These are phyloP conservation scores for Brachyptera putata DNA, from an alignment of 2,888 invertebrate species.

Conservation along the genomic window DNA sequence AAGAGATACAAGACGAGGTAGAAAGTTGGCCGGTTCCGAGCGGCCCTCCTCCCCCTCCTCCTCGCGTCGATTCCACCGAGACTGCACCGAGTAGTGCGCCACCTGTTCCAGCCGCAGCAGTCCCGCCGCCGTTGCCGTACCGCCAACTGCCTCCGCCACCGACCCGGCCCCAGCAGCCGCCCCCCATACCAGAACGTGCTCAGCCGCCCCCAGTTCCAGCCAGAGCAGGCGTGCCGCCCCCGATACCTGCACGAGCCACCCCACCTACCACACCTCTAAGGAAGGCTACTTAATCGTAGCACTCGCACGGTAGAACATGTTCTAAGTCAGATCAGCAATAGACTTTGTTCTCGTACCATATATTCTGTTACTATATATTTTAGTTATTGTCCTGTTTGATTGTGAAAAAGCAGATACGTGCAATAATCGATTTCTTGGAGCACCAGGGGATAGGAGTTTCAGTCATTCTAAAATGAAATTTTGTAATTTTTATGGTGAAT, in stretches of 20 bases:
- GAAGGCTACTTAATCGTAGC: too few relatives aligned
- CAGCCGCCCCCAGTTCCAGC: conserved; percentile 46
- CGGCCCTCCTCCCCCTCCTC: conserved; percentile 43
- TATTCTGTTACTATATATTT: too few relatives aligned
- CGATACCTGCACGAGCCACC: conserved; percentile 54
- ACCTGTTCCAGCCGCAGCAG: background rate
- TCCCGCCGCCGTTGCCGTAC: conserved; percentile 40
- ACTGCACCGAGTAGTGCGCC: conserved; percentile 28
- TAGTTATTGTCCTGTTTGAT: too few relatives aligned
- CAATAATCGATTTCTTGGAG: too few relatives aligned
- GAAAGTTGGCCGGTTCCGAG: conserved; percentile 42
- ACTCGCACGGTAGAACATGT: too few relatives aligned
- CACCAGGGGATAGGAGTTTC: too few relatives aligned
- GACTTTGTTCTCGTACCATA: too few relatives aligned
- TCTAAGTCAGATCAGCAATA: too few relatives aligned
- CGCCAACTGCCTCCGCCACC: conserved; percentile 42
- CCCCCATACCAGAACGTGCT: conserved; percentile 41
- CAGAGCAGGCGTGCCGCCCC: conserved; percentile 46
- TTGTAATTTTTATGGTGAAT: too few relatives aligned
- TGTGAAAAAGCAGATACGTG: too few relatives aligned
- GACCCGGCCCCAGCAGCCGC: conserved; percentile 41
- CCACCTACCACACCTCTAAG: conserved; percentile 24
- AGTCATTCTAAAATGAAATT: too few relatives aligned
- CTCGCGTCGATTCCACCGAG: conserved; percentile 26
- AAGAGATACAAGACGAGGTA: conserved; percentile 43